Conservation (phyloP, 1,140 invertebrate genomes). For the Phocides pigmalion region DNA sequence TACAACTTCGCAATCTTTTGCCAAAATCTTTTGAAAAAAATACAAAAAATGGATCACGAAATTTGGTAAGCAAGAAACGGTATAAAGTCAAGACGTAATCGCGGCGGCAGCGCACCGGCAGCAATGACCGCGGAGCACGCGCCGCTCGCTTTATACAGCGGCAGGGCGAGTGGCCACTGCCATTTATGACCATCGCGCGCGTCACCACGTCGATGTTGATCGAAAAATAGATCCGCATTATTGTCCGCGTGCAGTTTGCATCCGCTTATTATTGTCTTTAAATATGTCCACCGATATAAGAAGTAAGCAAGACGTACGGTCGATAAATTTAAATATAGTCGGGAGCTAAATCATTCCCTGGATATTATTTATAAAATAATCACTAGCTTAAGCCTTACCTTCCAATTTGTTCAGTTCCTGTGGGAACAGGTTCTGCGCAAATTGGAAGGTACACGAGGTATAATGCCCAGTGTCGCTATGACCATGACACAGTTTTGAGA, state of each 20-base stretch:
- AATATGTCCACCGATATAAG: conserved; percentile 10
- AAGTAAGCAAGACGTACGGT: conserved; percentile 20
- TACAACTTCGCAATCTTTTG: not conserved
- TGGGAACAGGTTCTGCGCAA: too few species aligned
- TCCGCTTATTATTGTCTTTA: conserved; percentile 29
- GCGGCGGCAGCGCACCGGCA: not conserved
- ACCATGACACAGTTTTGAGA: not conserved
- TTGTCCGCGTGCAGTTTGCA: conserved; percentile 18
- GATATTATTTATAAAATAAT: not conserved
- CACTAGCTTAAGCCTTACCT: not conserved
- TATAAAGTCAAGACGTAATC: too few species aligned
- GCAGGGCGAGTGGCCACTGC: conserved; percentile 39
- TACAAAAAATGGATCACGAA: not conserved
- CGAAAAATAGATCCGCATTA: conserved; percentile 34
- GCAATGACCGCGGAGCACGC: conserved; percentile 23
- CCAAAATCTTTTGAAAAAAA: too few species aligned
- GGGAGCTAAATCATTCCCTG: conserved; percentile 1
- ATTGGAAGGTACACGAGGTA: too few species aligned
- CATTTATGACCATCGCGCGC: conserved; percentile 48
- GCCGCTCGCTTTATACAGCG: conserved; percentile 37
- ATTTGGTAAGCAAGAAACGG: not conserved
- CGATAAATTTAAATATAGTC: conserved; percentile 32
- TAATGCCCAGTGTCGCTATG: too few species aligned
- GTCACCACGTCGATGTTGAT: conserved; percentile 11
- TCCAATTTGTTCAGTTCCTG: too few species aligned